A percentile compares a stretch with the other conserved stretches of the same genome.
Conservation (phyloP, 2,888 invertebrate species). For the Pollenia labialis region DNA sequence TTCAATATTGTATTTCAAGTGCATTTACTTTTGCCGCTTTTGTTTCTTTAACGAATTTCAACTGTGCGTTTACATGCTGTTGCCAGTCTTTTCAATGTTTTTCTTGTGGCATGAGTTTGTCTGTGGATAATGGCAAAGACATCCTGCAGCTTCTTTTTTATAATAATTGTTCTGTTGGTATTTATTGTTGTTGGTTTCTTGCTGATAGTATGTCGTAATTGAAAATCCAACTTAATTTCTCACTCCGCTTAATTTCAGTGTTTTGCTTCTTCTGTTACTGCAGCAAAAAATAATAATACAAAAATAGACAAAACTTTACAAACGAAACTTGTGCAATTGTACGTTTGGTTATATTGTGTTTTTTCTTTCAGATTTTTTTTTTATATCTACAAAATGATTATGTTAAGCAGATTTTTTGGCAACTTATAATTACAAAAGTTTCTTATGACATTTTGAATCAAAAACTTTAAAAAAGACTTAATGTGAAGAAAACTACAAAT, state of each 20-base stretch:
- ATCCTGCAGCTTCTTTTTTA: constrained; percentile 58
- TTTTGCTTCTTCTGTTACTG: constrained; percentile 18
- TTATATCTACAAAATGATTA: constrained; percentile 75
- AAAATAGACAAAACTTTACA: constrained; percentile 60
- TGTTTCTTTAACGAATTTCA: constrained; percentile 60
- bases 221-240: constrained; percentile 82
- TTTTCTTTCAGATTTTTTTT: constrained; percentile 8
- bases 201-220: constrained; percentile 77
- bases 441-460: constrained; percentile 73
- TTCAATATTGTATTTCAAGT: constrained; percentile 69
- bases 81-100: constrained; percentile 12
- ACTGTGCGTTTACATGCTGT: constrained; percentile 44
- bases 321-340: constrained; percentile 68
- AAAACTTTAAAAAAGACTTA: constrained; percentile 26
- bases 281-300: constrained; percentile 25
- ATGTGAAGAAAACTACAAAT: constrained; percentile 41
- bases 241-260: constrained; percentile 74
- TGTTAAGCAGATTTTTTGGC: constrained; percentile 81
- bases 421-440: constrained; percentile 83
- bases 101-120: constrained; percentile 40
- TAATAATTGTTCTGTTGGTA: constrained; percentile 54
- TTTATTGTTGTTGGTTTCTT: constrained; percentile 43
- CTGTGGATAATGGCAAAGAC: constrained; percentile 68
- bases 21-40: constrained; percentile 52
- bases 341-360: constrained; percentile 42